phyloP scores from a whole-genome alignment of 2,888 invertebrate genomes.

The Arrhopalites spinosus region DNA sequence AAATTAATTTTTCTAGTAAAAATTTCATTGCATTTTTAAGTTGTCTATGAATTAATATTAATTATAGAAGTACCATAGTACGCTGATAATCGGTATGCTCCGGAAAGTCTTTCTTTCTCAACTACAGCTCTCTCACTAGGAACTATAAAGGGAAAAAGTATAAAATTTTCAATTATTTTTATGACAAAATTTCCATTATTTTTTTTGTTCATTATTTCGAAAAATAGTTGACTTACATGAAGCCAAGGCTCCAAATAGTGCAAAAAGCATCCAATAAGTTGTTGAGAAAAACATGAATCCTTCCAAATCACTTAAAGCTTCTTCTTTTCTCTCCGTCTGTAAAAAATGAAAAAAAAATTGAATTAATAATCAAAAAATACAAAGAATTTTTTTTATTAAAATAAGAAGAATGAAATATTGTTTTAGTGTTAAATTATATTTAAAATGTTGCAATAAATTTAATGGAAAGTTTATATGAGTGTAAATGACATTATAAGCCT shows the following conservation, averaged over 20 bases:
- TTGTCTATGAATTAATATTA: too few relatives aligned
- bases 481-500: too few relatives aligned
- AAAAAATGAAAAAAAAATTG: background rate
- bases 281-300: conserved; percentile 85
- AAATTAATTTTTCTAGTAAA: too few relatives aligned
- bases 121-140: conserved; percentile 79
- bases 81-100: conserved; percentile 77
- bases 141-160: conserved; percentile 63
- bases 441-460: background rate
- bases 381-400: too few relatives aligned
- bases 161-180: background rate
- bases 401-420: conserved; percentile 12
- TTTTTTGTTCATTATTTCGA: background rate
- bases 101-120: conserved; percentile 77
- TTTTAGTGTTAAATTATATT: background rate
- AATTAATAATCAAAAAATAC: too few relatives aligned
- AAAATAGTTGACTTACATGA: conserved; percentile 69
- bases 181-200: background rate
- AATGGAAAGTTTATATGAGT: too few relatives aligned
- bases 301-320: conserved; percentile 75
- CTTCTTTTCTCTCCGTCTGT: conserved; percentile 74
- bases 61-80: conserved; percentile 60
- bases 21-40: too few relatives aligned
- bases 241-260: conserved; percentile 76
- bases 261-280: conserved; percentile 81